A percentile compares a stretch with the other conserved stretches of the same genome.
phyloP scores from a whole-genome alignment of 2,113 vertebrate species.

The Tauraco erythrolophus region DNA sequence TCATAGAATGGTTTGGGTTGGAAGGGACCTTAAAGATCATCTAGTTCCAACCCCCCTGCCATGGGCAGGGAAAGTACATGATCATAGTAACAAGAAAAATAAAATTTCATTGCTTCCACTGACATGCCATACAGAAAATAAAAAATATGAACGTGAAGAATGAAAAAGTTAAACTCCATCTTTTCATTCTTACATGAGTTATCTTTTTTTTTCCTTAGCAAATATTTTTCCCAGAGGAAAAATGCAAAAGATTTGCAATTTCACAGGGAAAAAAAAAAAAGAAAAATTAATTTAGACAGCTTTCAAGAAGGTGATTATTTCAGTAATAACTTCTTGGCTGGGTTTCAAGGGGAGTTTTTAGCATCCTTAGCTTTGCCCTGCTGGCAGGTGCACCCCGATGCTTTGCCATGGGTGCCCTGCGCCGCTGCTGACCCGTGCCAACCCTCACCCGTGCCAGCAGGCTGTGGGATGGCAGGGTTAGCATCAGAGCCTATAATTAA shows the following conservation, averaged over 20 bases:
- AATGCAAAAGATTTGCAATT: not conserved
- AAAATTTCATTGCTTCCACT: not conserved
- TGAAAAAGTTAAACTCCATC: not conserved
- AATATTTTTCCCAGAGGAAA: not conserved
- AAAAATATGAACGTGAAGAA: not conserved
- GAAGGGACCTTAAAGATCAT: too few species aligned
- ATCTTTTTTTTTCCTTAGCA: not conserved
- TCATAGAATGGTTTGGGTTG: too few species aligned
- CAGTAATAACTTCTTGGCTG: not conserved
- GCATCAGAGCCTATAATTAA: not conserved
- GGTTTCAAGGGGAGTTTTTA: not conserved
- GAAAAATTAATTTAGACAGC: not conserved
- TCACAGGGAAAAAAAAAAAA: accelerated
- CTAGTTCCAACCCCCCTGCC: too few species aligned
- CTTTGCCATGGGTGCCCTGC: not conserved
- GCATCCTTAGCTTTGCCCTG: not conserved
- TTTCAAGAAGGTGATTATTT: not conserved
- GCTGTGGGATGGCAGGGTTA: not conserved
- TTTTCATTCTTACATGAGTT: not conserved
- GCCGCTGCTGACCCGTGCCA: accelerated
- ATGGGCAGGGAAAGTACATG: too few species aligned
- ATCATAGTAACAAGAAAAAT: not conserved
- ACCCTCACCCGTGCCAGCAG: not conserved
- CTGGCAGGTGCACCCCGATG: not conserved
- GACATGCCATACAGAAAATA: not conserved